These are phyloP conservation scores for Alosa sapidissima DNA, from an alignment of 2,797 vertebrate genomes.

Conservation along the genomic window DNA sequence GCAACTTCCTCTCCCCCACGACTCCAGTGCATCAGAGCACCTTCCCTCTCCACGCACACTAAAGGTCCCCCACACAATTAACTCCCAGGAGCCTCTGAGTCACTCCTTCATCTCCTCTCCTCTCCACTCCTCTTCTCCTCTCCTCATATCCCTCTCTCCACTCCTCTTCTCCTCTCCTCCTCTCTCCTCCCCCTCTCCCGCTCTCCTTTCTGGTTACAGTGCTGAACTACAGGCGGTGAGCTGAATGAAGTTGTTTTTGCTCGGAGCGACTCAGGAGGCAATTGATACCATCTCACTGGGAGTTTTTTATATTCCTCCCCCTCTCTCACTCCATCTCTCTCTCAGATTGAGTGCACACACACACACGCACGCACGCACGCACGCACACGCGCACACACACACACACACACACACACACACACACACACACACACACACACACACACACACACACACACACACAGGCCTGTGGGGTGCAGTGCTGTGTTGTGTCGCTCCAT, in stretches of 20 bases:
- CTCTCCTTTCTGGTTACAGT: constrained; percentile 6
- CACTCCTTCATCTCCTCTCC: not conserved
- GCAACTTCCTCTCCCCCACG: not conserved
- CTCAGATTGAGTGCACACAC: too few species aligned
- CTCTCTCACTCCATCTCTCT: too few species aligned
- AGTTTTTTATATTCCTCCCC: not conserved
- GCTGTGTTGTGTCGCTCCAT: too few species aligned
- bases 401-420: too few species aligned
- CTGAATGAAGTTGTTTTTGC: constrained; percentile 31
- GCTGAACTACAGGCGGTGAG: constrained; percentile 5
- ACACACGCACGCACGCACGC: too few species aligned
- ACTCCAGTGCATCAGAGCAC: not conserved
- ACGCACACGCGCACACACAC: too few species aligned
- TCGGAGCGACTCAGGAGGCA: not conserved
- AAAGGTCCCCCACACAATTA: constrained; percentile 8
- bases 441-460: too few species aligned
- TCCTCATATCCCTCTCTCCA: not conserved
- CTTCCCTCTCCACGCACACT: not conserved
- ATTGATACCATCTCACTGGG: constrained; percentile 38
- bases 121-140: not conserved
- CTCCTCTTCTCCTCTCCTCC: not conserved
- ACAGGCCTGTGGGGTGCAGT: too few species aligned
- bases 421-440: too few species aligned
- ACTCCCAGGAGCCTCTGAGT: not conserved
- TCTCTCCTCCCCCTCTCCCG: not conserved